Evolutionary conservation across 2,888 invertebrate species (phyloP), one percentile per base, ranked within the genome.

Genomic region (Rhingia rostrata): DNA sequence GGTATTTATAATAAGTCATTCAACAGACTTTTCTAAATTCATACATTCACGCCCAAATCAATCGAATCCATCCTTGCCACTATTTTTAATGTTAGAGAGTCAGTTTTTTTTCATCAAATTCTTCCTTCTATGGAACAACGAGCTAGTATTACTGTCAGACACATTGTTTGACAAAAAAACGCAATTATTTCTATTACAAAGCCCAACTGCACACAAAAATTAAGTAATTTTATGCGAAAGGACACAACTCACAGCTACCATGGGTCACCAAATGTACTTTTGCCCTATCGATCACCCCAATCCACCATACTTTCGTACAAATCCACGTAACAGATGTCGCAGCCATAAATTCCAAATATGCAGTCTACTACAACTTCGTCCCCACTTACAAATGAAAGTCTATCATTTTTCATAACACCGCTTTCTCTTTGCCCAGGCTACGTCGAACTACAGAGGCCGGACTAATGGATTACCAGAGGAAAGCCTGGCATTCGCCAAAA

Each of bases 401-500:
- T 12, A 64, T 83, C 39, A 63, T 73, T 54, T 64, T 12, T 41
- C 67, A 58, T 64, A 12, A 35, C 43, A 60, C 12, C 53, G 6
- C 32, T 41, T 63, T 77, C 53, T 64, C 73, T 30, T 77, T 86
- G 54, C 70, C 64, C 88, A 95, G 94, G 14, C 92, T 94, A 58
- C 92, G 94, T 10, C 93, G 93, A 87, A 92, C 93, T 86, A 91
- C 91, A 12, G 94, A 95, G 88, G 90, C 92, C 0, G 95, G 95
- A 0, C 88, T 94, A n/a, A 92, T 94, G 90, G 89, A 91, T 4
- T 93, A 94, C 64, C 92, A 94, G 61, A 91, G 92, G 80, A 92
- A 92, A 14, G 88, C 92, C 64, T 94, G 94, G 94, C 93, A 94
- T 88, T 93, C 93, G 33, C 90, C 92, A 0, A 93, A 93, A 87